Conservation (phyloP, 2,888 invertebrate species). For the Oligia strigilis region DNA sequence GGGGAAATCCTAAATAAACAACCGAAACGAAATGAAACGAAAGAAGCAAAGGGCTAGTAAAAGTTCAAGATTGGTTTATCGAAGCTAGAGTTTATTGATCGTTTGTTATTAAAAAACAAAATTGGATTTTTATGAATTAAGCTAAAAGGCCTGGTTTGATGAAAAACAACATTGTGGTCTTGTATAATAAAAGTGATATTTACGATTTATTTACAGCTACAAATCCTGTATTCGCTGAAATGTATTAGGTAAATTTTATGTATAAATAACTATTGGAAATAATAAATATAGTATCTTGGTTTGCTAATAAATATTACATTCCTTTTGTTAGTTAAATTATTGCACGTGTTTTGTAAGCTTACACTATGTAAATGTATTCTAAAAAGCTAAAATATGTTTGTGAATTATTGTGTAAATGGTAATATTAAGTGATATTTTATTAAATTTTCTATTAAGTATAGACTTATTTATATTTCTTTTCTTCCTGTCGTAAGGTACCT, state of each 20-base stretch:
- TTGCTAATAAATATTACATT: constrained; percentile 36
- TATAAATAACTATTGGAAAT: constrained; percentile 5
- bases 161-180: not conserved
- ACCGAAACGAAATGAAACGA: not conserved
- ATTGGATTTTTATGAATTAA: constrained; percentile 8
- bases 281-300: constrained; percentile 11
- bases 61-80: not conserved
- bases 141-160: not conserved
- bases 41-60: too few relatives aligned
- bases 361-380: constrained; percentile 28
- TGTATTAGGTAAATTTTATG: not conserved
- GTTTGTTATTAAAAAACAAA: not conserved
- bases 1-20: not conserved
- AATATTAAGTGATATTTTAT: constrained; percentile 44
- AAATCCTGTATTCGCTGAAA: constrained; percentile 1
- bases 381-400: constrained; percentile 10
- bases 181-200: not conserved
- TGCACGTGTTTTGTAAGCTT: constrained; percentile 37
- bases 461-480: not conserved
- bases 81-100: not conserved
- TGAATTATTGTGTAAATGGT: constrained; percentile 38
- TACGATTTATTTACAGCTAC: not conserved
- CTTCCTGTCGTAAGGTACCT: not conserved
- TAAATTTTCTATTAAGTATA: constrained; percentile 56
- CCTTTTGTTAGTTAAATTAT: constrained; percentile 37